These are phyloP conservation scores for Cyaniris semiargus DNA, from an alignment of 2,888 invertebrate species.

Conservation along the genomic window DNA sequence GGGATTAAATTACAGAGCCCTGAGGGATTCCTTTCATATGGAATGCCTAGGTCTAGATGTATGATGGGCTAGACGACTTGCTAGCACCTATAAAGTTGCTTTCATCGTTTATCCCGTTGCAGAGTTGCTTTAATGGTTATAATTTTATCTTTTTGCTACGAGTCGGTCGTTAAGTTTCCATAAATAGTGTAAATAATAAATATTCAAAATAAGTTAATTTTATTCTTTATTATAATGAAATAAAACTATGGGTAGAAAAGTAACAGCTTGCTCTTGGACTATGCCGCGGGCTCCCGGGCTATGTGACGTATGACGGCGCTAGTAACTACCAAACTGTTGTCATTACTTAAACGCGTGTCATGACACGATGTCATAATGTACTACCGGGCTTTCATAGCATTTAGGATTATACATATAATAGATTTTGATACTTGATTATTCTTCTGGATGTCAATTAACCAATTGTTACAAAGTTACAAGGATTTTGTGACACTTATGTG, in stretches of 20 bases:
- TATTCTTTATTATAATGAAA: too few relatives aligned
- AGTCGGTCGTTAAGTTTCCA: not conserved
- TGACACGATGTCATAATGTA: slow-evolving; percentile 11
- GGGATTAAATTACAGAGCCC: slow-evolving; percentile 30
- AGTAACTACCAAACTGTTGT: not conserved
- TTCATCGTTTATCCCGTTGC: not conserved
- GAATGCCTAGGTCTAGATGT: not conserved
- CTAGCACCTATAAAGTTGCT: not conserved
- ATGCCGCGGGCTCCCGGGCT: too few relatives aligned
- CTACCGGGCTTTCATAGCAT: slow-evolving; percentile 5
- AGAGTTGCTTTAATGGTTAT: not conserved
- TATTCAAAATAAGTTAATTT: too few relatives aligned
- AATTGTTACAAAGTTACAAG: too few relatives aligned
- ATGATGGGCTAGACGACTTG: not conserved
- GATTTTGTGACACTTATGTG: too few relatives aligned
- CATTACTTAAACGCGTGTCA: slow-evolving; percentile 29
- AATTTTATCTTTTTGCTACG: not conserved
- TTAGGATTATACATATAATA: not conserved
- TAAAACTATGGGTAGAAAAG: too few relatives aligned
- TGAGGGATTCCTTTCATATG: slow-evolving; percentile 23
- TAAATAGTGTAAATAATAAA: not conserved
- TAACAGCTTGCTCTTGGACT: too few relatives aligned
- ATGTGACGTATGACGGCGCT: too few relatives aligned
- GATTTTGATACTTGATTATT: not conserved
- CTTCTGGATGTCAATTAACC: too few relatives aligned